Conservation (phyloP, 2,113 vertebrate species). For the Menidia beryllina region DNA sequence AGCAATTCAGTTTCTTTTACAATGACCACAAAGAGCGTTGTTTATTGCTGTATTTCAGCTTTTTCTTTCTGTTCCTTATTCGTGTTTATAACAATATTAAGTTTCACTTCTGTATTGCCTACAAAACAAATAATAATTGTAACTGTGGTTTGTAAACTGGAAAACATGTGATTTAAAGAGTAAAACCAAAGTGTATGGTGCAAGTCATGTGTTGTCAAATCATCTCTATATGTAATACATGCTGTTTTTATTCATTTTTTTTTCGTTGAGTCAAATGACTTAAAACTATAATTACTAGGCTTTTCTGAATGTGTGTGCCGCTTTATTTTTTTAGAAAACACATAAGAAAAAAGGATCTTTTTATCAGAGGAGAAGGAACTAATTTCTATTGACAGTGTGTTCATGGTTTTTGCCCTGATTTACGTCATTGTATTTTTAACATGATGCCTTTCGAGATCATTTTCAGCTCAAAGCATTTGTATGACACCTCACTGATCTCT, state of each 20-base stretch:
- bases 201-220: neutral
- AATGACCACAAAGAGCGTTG: neutral
- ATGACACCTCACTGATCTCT: too few relatives aligned
- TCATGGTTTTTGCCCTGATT: neutral
- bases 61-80: constrained; percentile 29
- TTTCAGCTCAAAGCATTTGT: too few relatives aligned
- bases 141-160: too few relatives aligned
- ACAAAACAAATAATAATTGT: neutral
- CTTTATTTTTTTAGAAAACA: neutral
- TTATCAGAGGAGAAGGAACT: neutral
- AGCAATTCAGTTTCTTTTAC: neutral
- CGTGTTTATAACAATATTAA: neutral
- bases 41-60: neutral
- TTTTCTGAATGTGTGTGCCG: neutral
- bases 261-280: neutral
- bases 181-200: neutral
- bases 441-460: too few relatives aligned
- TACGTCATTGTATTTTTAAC: neutral
- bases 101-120: constrained; percentile 2
- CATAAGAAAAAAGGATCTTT: neutral
- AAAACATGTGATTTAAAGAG: neutral
- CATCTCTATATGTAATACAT: neutral
- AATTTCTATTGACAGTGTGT: neutral
- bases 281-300: too few relatives aligned
- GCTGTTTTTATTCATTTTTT: neutral